phyloP scores from a whole-genome alignment of 2,113 vertebrate species.

The Daboia siamensis region DNA sequence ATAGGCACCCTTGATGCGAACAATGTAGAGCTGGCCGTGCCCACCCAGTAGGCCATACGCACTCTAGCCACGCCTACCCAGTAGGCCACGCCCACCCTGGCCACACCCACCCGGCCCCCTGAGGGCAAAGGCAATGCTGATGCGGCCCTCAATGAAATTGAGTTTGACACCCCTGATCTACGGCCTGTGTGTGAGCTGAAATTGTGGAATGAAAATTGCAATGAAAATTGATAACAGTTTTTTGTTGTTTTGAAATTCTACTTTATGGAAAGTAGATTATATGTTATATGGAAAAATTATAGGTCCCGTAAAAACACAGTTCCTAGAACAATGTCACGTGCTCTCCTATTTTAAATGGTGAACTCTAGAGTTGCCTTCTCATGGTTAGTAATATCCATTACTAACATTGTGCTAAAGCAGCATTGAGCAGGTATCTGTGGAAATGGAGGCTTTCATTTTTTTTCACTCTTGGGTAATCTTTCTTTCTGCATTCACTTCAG shows the following conservation, averaged over 20 bases:
- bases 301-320: not conserved
- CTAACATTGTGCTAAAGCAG: not conserved
- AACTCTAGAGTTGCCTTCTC: not conserved
- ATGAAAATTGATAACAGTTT: not conserved
- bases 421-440: not conserved
- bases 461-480: constrained; percentile 16
- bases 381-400: not conserved
- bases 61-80: too few relatives aligned
- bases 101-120: too few relatives aligned
- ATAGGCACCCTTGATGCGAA: too few relatives aligned
- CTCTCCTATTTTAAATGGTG: not conserved
- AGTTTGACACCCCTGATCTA: too few relatives aligned
- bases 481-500: not conserved
- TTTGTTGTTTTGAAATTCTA: not conserved
- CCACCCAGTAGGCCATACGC: too few relatives aligned
- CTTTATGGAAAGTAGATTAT: too few relatives aligned
- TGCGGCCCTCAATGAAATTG: too few relatives aligned
- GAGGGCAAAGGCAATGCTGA: too few relatives aligned
- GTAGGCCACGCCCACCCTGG: too few relatives aligned
- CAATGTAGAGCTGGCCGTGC: too few relatives aligned
- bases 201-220: not conserved
- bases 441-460: not conserved
- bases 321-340: not conserved
- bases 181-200: not conserved
- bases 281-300: not conserved